Evolutionary conservation across 2,113 vertebrate genomes (phyloP), one percentile per base, ranked within the genome.

Genomic region (Acanthochromis polyacanthus): DNA sequence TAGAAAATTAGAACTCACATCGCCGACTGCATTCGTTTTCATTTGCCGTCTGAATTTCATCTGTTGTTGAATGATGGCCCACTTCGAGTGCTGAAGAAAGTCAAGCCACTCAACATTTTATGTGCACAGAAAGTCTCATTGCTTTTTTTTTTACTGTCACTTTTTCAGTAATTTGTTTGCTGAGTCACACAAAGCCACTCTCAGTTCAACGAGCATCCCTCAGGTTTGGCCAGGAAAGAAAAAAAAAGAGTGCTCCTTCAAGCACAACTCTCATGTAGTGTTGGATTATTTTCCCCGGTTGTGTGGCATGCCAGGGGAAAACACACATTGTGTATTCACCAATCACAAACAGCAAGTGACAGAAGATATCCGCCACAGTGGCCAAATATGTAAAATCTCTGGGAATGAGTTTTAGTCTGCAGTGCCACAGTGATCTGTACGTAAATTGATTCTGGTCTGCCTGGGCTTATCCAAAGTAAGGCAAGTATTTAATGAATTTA

Each of bases 401-500:
- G 36, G 43, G 65, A 87, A 86, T 82, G 74, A 79, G 43, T 82
- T 78, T 75, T 59, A 60, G 73, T 32, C 43, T 38, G 71, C 67
- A 15, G 36, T 80, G 74, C 72, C 72, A 81, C 64, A 81, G 51
- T 82, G 38, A 92, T 92, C 87, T 89, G 89, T 84, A 91, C 90
- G 87, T 91, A 65, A 87, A 90, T 92, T 93, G 73, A 59, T 62
- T 60, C 38, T 59, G 68, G 81, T 61, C 63, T 43, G 74, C 52
- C 36, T 22, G 36, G 69, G 75, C 64, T 88, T 81, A 89, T 86
- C 82, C 69, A 76, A 83, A 82, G 79, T 83, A 86, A 73, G 55
- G 57, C 45, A 83, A 79, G 77, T 78, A 70, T 84, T 87, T 82
- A 90, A 85, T 92, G 70, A 88, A 88, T 91, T 89, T 87, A 80